A percentile compares a stretch with the other conserved stretches of the same genome.
phyloP scores from a whole-genome alignment of 2,797 vertebrate genomes.

The Bufotes viridis region DNA sequence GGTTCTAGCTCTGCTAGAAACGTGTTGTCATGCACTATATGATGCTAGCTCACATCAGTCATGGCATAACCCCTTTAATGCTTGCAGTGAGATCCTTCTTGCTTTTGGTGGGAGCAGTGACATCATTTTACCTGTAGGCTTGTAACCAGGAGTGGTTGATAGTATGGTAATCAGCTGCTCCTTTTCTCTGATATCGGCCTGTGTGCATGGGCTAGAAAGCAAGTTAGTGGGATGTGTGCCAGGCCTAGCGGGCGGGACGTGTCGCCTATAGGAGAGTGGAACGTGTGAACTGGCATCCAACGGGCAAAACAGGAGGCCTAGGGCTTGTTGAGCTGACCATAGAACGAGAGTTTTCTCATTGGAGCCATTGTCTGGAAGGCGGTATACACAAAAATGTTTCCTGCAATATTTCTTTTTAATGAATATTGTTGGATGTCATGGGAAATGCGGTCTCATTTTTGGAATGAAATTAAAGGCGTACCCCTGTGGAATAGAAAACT shows the following conservation, averaged over 20 bases:
- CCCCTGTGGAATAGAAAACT: no score
- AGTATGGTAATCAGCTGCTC: background rate
- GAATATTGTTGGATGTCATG: background rate
- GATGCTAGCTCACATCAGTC: no score
- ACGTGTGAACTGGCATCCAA: background rate
- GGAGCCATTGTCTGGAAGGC: background rate
- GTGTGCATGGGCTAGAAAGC: background rate
- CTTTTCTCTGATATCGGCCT: background rate
- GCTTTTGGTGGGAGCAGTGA: background rate
- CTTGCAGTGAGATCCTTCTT: background rate
- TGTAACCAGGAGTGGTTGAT: constrained; percentile 12
- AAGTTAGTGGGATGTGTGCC: background rate
- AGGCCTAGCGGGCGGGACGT: background rate
- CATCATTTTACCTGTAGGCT: background rate
- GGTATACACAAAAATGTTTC: background rate
- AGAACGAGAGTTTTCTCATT: no score
- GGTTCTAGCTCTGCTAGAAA: no score
- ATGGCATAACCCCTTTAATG: background rate
- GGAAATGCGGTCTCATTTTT: background rate
- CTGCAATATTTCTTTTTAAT: no score
- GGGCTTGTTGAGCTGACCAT: no score
- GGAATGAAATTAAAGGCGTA: no score
- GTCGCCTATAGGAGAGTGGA: background rate
- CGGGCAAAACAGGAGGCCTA: no score
- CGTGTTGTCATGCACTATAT: no score